phyloP scores from a whole-genome alignment of 2,797 vertebrate genomes.

The Urocyon cinereoargenteus region DNA sequence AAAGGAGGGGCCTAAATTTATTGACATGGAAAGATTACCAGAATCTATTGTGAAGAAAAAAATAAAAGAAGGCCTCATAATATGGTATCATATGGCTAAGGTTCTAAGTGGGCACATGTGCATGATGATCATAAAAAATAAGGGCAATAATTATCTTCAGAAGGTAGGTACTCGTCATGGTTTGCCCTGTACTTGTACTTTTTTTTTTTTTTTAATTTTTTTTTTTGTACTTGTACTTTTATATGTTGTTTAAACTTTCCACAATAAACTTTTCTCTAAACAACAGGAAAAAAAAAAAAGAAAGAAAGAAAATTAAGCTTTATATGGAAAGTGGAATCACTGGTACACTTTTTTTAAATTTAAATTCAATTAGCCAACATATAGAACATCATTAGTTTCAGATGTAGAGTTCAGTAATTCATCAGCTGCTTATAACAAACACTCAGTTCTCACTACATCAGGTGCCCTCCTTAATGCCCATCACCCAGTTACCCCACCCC shows the following conservation, averaged over 20 bases:
- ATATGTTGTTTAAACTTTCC: neutral
- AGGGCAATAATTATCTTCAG: neutral
- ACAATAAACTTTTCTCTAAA: neutral
- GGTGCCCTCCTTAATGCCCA: no score
- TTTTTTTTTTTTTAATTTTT: no score
- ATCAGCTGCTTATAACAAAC: no score
- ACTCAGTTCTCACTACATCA: no score
- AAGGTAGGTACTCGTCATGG: neutral
- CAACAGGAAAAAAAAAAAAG: neutral
- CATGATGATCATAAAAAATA: neutral
- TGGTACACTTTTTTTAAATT: no score
- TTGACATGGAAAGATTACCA: neutral
- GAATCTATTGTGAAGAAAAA: neutral
- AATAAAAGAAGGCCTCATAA: neutral
- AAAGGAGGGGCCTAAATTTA: neutral
- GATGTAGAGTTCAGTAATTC: no score
- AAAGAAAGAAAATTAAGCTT: slow-evolving; percentile 3
- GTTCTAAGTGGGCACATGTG: neutral
- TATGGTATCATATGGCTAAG: neutral
- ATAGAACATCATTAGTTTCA: no score
- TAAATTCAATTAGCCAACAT: no score
- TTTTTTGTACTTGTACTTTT: neutral
- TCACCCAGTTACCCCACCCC: no score
- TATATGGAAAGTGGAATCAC: neutral
- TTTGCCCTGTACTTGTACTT: neutral